Evolutionary conservation across 2,888 invertebrate species (phyloP).

Genomic region (Caenorhabditis parvicauda): DNA sequence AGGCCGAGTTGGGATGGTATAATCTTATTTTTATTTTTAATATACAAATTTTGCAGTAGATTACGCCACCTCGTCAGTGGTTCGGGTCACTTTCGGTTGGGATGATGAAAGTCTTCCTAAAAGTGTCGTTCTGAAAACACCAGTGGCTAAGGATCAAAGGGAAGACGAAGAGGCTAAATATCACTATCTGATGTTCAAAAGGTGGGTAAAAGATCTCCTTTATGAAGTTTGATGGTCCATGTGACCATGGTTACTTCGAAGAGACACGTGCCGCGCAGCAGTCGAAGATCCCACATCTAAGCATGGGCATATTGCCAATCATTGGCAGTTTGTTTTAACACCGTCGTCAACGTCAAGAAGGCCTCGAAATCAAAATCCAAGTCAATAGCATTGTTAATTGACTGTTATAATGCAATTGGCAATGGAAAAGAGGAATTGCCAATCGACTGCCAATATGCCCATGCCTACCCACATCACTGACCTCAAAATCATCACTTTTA

Average conservation of each 20-base stretch:
- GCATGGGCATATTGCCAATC: too few species aligned
- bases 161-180: slow-evolving; percentile 47
- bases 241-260: background rate
- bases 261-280: too few species aligned
- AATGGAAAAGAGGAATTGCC: too few species aligned
- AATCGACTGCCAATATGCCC: too few species aligned
- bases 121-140: slow-evolving; percentile 52
- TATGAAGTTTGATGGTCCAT: background rate
- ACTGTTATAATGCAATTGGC: too few species aligned
- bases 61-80: slow-evolving; percentile 48
- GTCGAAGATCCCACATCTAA: too few species aligned
- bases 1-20: slow-evolving; percentile 34
- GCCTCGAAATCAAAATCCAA: too few species aligned
- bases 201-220: slow-evolving; percentile 13
- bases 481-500: too few species aligned
- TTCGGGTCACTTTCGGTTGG: slow-evolving; percentile 58
- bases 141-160: slow-evolving; percentile 36
- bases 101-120: slow-evolving; percentile 46
- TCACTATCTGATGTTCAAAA: slow-evolving; percentile 47
- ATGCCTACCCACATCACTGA: too few species aligned
- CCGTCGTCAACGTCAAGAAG: too few species aligned
- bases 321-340: too few species aligned
- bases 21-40: background rate
- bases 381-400: too few species aligned
- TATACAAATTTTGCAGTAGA: slow-evolving; percentile 19